A percentile compares a stretch with the other conserved stretches of the same genome.
Conservation (phyloP, 2,888 invertebrate species). For the Scaptomyza polygonia region DNA sequence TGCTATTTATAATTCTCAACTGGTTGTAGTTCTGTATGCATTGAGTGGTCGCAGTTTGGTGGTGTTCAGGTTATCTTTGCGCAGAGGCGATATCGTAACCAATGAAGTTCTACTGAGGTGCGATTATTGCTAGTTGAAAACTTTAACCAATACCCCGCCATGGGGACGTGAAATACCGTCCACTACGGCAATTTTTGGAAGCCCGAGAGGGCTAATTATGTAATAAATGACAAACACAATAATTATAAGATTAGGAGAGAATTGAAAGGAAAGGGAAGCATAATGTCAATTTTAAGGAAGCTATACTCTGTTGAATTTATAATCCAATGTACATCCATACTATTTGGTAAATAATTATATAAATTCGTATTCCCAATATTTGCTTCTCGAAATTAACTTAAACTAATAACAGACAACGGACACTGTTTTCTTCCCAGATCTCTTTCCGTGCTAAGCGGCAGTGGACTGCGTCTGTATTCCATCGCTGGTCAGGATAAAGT, state of each 20-base stretch:
- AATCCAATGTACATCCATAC: too few relatives aligned
- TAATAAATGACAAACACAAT: background rate
- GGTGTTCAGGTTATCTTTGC: slow-evolving; percentile 88
- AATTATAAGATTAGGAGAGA: too few relatives aligned
- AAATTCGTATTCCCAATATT: too few relatives aligned
- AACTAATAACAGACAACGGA: too few relatives aligned
- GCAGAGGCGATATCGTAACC: slow-evolving; percentile 97
- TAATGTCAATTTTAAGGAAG: too few relatives aligned
- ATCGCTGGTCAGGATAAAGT: slow-evolving; percentile 82
- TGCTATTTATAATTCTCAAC: slow-evolving; percentile 66
- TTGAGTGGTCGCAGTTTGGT: slow-evolving; percentile 34
- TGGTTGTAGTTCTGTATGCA: slow-evolving; percentile 33
- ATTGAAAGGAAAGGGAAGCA: too few relatives aligned
- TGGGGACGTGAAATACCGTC: slow-evolving; percentile 94
- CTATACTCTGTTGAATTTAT: too few relatives aligned
- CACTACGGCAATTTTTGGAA: slow-evolving; percentile 94
- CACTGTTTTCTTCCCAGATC: too few relatives aligned
- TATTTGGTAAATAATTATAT: too few relatives aligned
- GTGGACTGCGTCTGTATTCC: slow-evolving; percentile 82
- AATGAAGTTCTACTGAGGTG: slow-evolving; percentile 95
- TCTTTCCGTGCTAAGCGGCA: slow-evolving; percentile 79
- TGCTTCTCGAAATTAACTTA: too few relatives aligned
- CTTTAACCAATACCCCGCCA: slow-evolving; percentile 96
- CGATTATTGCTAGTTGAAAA: slow-evolving; percentile 97
- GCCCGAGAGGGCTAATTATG: slow-evolving; percentile 87